Percentiles rank a stretch among this genome's conserved stretches.
These are phyloP conservation scores for Sandelia bainsii DNA, from an alignment of 2,797 vertebrate genomes.

Conservation along the genomic window DNA sequence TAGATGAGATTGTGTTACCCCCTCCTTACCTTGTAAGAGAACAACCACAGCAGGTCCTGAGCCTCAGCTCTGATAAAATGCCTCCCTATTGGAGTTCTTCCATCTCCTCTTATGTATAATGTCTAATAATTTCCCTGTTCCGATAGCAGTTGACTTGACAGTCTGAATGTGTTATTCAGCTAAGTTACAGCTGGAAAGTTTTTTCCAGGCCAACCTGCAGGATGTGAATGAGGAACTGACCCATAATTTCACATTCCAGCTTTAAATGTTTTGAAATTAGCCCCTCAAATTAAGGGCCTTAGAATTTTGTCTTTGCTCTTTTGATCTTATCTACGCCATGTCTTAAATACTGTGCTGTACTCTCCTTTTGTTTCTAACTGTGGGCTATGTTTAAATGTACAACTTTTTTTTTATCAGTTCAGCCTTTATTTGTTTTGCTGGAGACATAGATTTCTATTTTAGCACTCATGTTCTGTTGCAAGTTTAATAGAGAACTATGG, in stretches of 20 bases:
- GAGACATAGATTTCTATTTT: not conserved
- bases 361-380: slow-evolving; percentile 1
- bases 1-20: slow-evolving; percentile 61
- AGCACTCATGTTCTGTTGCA: not conserved
- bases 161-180: slow-evolving; percentile 66
- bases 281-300: slow-evolving; percentile 52
- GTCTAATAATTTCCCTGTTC: slow-evolving; percentile 73
- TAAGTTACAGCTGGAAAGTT: slow-evolving; percentile 74
- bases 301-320: slow-evolving; percentile 45
- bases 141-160: slow-evolving; percentile 64
- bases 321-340: slow-evolving; percentile 50
- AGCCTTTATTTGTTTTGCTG: not conserved
- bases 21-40: slow-evolving; percentile 30
- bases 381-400: not conserved
- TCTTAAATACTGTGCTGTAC: slow-evolving; percentile 21
- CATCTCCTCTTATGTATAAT: slow-evolving; percentile 50
- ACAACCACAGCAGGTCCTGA: slow-evolving; percentile 50
- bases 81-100: slow-evolving; percentile 53
- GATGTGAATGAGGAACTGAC: slow-evolving; percentile 73
- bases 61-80: slow-evolving; percentile 55
- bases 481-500: not conserved
- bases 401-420: not conserved
- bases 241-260: slow-evolving; percentile 73
- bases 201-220: slow-evolving; percentile 65
- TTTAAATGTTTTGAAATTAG: slow-evolving; percentile 75